These are phyloP conservation scores for Lamprologus tigripictilis DNA, from an alignment of 2,113 vertebrate genomes.

Conservation along the genomic window DNA sequence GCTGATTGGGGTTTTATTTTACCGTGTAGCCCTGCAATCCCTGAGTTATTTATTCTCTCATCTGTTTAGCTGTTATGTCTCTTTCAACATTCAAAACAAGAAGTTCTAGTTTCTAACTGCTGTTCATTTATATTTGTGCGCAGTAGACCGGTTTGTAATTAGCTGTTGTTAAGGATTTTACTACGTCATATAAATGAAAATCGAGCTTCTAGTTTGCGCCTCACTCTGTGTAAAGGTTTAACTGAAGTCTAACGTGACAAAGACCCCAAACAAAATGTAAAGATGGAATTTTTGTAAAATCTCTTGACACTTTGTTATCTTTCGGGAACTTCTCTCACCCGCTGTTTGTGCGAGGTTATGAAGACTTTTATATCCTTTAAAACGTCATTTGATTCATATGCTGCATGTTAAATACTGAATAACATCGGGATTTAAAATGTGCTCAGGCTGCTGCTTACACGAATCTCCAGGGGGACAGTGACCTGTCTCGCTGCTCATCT, in stretches of 20 bases:
- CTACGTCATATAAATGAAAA: background rate
- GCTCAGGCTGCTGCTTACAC: conserved; percentile 26
- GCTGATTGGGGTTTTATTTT: background rate
- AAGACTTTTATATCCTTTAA: background rate
- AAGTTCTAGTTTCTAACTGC: background rate
- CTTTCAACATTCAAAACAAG: background rate
- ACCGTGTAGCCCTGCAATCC: background rate
- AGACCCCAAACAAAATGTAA: background rate
- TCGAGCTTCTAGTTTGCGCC: background rate
- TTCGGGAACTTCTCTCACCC: background rate
- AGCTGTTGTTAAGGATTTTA: background rate
- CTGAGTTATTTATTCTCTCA: background rate
- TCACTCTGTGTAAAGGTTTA: background rate
- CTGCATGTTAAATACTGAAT: background rate
- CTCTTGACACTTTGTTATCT: background rate
- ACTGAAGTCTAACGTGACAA: background rate
- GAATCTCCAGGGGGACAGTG: conserved; percentile 83
- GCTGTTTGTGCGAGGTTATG: background rate
- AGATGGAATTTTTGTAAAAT: background rate
- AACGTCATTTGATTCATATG: background rate
- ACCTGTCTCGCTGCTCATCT: conserved; percentile 46
- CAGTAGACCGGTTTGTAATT: background rate
- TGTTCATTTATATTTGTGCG: background rate
- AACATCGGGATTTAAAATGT: background rate
- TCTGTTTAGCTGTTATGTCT: background rate